Evolutionary conservation across 2,113 vertebrate species (phyloP), one percentile per base, ranked within the genome.

Genomic region (Leptodactylus fuscus): DNA sequence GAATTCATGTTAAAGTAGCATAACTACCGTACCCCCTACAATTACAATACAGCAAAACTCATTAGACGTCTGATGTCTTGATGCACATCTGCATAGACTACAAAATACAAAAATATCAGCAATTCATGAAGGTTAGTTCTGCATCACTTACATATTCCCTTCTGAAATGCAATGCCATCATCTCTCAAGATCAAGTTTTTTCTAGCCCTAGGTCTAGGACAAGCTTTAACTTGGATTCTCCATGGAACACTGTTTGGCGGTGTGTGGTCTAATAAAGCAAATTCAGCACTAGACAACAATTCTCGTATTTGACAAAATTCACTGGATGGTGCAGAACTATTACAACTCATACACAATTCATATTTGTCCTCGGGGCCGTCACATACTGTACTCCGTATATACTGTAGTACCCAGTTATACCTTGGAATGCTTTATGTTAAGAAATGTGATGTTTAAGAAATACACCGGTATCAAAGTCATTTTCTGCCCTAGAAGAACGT

Each of bases 91-190:
- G 46, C 73, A 20, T 49, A 22, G 48, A 4, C 29, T 77, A 27
- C 32, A 55, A 79, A 79, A 53, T 79, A 41, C 36, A 58, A 60
- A 53, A 4, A 24, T 77, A 38, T 60, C 38, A 79, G 48, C 48
- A 77, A 53, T 77, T 77, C 7, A 55, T 53, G 75, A 77, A 34
- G 75, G 75, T 53, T 77, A 76, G 49, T 13, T 77, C 27, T 53
- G 48, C 75, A 32, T 24, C 16, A 15, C 46, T 27, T 10, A 32
- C 12, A 48, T 32, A 34, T 55, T 77, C 48, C 48, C 76, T 38
- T 38, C 32, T 20, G 27, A 79, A 58, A 79, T 41, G 46, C 46
- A 76, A 41, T 0, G 9, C 16, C 11, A 79, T 18, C 53, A 58
- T 22, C 32, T 58, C 75, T 36, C 51, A 55, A 55, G 29, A 78